Conservation (phyloP, 2,888 invertebrate genomes). For the Drosophila pseudotalamancana region DNA sequence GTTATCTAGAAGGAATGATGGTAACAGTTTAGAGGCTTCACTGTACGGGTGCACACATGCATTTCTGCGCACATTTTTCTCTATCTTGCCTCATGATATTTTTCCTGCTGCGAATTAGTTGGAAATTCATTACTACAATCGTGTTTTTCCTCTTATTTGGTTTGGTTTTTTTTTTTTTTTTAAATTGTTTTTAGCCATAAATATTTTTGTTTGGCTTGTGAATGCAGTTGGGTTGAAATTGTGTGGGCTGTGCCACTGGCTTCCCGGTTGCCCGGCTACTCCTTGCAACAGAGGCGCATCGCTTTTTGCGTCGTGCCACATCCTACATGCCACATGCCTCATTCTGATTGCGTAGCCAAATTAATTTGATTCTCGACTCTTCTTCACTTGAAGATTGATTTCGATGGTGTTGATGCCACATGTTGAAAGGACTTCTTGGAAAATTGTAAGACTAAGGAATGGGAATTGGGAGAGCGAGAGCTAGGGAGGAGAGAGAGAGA, state of each 20-base stretch:
- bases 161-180: conserved; percentile 10
- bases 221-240: not conserved
- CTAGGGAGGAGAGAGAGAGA: not conserved
- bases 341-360: conserved; percentile 45
- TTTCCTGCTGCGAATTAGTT: not conserved
- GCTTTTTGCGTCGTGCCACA: not conserved
- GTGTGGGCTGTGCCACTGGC: not conserved
- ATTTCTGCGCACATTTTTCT: not conserved
- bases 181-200: conserved; percentile 54
- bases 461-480: not conserved
- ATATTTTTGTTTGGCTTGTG: conserved; percentile 8
- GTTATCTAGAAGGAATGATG: too few relatives aligned
- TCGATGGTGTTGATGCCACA: not conserved
- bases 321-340: conserved; percentile 25
- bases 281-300: not conserved
- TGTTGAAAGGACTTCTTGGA: not conserved
- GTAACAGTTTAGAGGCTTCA: not conserved
- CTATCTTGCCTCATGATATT: too few relatives aligned
- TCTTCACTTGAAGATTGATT: not conserved
- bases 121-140: not conserved
- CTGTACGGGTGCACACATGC: not conserved
- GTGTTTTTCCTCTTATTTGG: not conserved
- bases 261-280: conserved; percentile 1
- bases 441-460: too few relatives aligned
- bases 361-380: conserved; percentile 40